Conservation (phyloP, 2,113 vertebrate genomes). For the Crotalus horridus region DNA sequence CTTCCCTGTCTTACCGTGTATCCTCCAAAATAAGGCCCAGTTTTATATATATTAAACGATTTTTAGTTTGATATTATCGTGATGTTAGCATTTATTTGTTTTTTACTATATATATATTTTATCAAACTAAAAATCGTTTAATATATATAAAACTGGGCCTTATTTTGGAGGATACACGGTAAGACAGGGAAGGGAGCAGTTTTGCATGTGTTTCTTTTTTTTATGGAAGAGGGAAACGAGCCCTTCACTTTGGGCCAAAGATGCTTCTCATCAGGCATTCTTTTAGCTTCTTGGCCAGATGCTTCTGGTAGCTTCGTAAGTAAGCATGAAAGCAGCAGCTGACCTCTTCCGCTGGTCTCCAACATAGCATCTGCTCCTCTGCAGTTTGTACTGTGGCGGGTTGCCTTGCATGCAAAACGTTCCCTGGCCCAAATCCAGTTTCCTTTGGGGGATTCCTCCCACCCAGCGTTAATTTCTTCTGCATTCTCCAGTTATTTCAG, state of each 20-base stretch:
- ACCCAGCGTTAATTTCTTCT: rapidly evolving
- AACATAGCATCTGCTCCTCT: background rate
- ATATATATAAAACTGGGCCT: too few species aligned
- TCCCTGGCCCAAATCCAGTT: constrained; percentile 13
- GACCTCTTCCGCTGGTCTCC: background rate
- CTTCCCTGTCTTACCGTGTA: background rate
- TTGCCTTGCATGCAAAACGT: background rate
- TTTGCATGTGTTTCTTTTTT: background rate
- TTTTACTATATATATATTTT: too few species aligned
- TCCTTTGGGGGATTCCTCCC: background rate
- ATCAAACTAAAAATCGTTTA: too few species aligned
- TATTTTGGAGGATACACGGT: too few species aligned
- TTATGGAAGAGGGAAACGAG: background rate
- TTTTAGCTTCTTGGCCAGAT: background rate
- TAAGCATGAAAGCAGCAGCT: background rate
- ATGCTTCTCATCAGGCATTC: background rate
- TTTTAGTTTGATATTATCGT: too few species aligned
- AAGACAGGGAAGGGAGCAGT: background rate
- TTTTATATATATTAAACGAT: too few species aligned
- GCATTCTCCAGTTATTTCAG: background rate
- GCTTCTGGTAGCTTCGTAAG: background rate
- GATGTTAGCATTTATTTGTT: too few species aligned
- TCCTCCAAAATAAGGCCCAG: too few species aligned
- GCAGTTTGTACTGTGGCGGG: background rate
- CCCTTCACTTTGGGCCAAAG: background rate